Evolutionary conservation across 1,140 invertebrate genomes (phyloP).

Genomic region (Chrysoperla carnea): DNA sequence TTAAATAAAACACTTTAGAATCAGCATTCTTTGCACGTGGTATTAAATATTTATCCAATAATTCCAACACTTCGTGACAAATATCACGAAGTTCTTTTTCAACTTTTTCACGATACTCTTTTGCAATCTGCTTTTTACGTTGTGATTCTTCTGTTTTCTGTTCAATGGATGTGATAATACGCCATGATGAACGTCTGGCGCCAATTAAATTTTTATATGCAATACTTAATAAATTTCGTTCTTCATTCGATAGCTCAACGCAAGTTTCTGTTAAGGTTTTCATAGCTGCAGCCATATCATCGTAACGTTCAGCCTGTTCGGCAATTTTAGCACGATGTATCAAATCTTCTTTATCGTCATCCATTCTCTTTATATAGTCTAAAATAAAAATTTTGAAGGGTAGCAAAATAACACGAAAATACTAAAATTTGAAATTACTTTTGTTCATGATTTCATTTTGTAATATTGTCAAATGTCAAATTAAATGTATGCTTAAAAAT

Average conservation of each 20-base stretch:
- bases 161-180: slow-evolving; percentile 93
- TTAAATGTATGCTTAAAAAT: no score
- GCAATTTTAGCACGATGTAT: slow-evolving; percentile 94
- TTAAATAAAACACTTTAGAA: slow-evolving; percentile 96
- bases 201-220: slow-evolving; percentile 99
- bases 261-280: slow-evolving; percentile 50
- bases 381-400: no score
- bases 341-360: slow-evolving; percentile 77
- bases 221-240: slow-evolving; percentile 89
- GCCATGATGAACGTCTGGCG: slow-evolving; percentile 88
- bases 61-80: slow-evolving; percentile 85
- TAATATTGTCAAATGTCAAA: no score
- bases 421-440: no score
- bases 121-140: slow-evolving; percentile 79
- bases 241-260: slow-evolving; percentile 83
- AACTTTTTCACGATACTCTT: slow-evolving; percentile 82
- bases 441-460: no score
- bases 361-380: no score
- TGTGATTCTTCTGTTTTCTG: slow-evolving; percentile 47
- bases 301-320: slow-evolving; percentile 92
- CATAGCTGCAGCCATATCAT: slow-evolving; percentile 88
- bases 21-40: slow-evolving; percentile 88
- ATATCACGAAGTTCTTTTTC: slow-evolving; percentile 93
- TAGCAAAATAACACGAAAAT: no score
- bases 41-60: slow-evolving; percentile 89